Evolutionary conservation across 2,888 invertebrate genomes (phyloP), one percentile per base, ranked within the genome.

Genomic region (Eremobia ochroleuca): DNA sequence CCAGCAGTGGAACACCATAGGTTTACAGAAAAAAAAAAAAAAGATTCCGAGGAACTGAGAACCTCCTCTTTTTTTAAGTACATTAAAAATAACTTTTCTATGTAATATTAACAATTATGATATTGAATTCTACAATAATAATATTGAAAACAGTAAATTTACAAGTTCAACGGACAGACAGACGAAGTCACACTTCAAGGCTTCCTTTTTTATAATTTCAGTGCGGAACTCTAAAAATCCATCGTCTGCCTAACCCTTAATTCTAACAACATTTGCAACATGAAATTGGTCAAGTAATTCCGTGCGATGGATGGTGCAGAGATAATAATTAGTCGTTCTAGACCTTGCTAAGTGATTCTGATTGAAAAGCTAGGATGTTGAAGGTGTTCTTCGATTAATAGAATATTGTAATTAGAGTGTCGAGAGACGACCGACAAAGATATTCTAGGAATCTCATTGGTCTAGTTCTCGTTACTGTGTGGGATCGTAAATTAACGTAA

Each of bases 301-400:
- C n/a, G 8, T n/a, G 58, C 37, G 80, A 80, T 70, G 34, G 25
- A 83, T 73, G 69, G 31, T 8, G 8, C 0, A 55, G 21, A 73
- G 80, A 80, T 84, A 80, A 64, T 67, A 76, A 80, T 76, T 70
- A 76, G 73, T 76, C 73, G 46, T 70, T 59, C 49, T 43, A 52
- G 43, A 69, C 21, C 72, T 46, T 0, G 72, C n/a, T 76, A 31
- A 76, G 65, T 70, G 68, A 75, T 75, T 8, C 52, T 55, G 68
- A 81, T 81, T 79, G 71, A 82, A 73, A 69, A 78, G n/a, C 52
- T 49, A 4, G 25, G 15, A 21, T 34, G 59, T 46, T 72, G 68
- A 69, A 82, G 82, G 69, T 66, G 46, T 66, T 58, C 28, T 28
- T 40, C 28, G n/a, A 64, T 74, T 71, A 59, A 79, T 59, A 28